Evolutionary conservation across 2,113 vertebrate genomes (phyloP).

Genomic region (Chaetodon trifascialis): DNA sequence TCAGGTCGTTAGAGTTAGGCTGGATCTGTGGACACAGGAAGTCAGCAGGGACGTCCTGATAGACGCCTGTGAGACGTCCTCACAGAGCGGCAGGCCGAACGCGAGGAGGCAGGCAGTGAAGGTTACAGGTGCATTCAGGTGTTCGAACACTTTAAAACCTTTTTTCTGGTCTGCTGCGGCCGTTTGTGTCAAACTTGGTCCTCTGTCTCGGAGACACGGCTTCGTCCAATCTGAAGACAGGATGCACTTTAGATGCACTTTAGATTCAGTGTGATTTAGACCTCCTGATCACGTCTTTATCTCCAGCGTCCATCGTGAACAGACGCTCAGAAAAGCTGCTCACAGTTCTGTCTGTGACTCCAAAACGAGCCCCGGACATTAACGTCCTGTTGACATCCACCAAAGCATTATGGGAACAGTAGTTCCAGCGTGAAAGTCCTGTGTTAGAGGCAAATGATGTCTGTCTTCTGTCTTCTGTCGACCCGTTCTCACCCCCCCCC

Average conservation of each 20-base stretch:
- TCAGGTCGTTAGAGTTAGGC: no score
- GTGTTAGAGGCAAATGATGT: background rate
- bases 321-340: no score
- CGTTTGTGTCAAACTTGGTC: no score
- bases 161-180: no score
- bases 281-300: background rate
- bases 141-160: no score
- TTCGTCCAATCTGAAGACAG: background rate
- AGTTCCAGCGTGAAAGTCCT: background rate
- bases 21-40: no score
- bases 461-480: slow-evolving; percentile 6
- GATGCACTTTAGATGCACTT: background rate
- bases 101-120: no score
- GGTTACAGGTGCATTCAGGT: no score
- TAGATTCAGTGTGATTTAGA: background rate
- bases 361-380: no score
- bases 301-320: background rate
- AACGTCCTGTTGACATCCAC: background rate
- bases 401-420: background rate
- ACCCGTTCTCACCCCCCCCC: background rate
- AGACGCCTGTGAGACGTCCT: slow-evolving; percentile 6
- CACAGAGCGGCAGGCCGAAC: background rate
- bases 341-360: no score
- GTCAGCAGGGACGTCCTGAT: no score
- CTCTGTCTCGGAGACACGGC: no score